These are phyloP conservation scores for Scaptomyza flava DNA, from an alignment of 2,888 invertebrate genomes.

Conservation along the genomic window DNA sequence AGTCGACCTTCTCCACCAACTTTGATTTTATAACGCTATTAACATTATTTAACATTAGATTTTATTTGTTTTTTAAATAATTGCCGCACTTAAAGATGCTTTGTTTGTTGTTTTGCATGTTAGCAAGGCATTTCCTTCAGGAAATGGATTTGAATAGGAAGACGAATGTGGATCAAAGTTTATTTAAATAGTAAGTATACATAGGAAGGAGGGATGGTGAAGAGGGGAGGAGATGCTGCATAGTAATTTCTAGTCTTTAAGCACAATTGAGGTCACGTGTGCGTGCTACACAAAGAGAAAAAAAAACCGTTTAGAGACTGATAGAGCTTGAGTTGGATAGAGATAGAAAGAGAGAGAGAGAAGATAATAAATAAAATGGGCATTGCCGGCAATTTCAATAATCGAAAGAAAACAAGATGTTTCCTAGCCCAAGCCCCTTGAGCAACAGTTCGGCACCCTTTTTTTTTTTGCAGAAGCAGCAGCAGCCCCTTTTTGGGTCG, in stretches of 20 bases:
- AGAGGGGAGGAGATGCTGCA: not conserved
- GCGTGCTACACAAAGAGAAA: conserved; percentile 6
- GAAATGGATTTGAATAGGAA: conserved; percentile 81
- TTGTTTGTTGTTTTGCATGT: conserved; percentile 72
- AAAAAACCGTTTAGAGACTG: conserved; percentile 33
- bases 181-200: conserved; percentile 56
- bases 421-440: conserved; percentile 37
- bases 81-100: conserved; percentile 64
- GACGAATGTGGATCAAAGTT: conserved; percentile 54
- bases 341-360: not conserved
- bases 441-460: conserved; percentile 65
- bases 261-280: conserved; percentile 73
- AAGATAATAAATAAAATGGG: conserved; percentile 50
- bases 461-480: conserved; percentile 6
- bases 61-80: conserved; percentile 50
- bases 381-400: conserved; percentile 73
- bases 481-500: conserved; percentile 46
- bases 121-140: conserved; percentile 70
- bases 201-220: too few species aligned
- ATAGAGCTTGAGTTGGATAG: not conserved
- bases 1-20: not conserved
- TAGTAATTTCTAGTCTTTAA: conserved; percentile 23
- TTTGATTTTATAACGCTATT: conserved; percentile 7
- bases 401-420: conserved; percentile 82
- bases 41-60: conserved; percentile 70